phyloP scores from a whole-genome alignment of 2,888 invertebrate genomes.

The Eupithecia centaureata region DNA sequence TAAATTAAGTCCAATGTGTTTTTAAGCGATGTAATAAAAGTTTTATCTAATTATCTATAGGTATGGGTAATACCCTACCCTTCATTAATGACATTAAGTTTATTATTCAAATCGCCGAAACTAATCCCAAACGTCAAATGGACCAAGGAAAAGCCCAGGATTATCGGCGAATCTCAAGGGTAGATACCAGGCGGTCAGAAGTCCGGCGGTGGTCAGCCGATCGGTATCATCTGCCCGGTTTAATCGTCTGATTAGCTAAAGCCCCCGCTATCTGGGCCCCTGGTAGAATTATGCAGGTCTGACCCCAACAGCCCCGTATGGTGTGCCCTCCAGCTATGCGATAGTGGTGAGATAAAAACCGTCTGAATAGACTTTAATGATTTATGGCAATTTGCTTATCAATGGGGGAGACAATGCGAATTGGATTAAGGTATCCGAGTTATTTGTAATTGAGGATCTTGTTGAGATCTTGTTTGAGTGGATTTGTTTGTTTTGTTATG shows the following conservation, averaged over 20 bases:
- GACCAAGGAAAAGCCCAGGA: constrained; percentile 57
- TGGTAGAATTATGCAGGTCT: constrained; percentile 78
- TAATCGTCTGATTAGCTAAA: constrained; percentile 82
- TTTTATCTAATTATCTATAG: too few species aligned
- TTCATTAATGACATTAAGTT: constrained; percentile 25
- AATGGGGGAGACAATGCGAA: constrained; percentile 30
- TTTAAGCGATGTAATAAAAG: too few species aligned
- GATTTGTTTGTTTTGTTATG: constrained; percentile 8
- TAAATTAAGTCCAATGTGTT: too few species aligned
- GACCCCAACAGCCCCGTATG: constrained; percentile 56
- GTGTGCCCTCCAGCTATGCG: constrained; percentile 38
- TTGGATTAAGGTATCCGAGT: constrained; percentile 33
- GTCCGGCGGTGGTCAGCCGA: constrained; percentile 77
- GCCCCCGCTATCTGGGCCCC: constrained; percentile 71
- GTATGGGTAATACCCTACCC: background rate
- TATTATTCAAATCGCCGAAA: constrained; percentile 34
- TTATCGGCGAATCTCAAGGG: constrained; percentile 63
- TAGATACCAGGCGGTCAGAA: constrained; percentile 66
- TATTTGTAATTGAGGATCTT: constrained; percentile 30
- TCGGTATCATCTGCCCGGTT: constrained; percentile 79
- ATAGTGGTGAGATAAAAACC: constrained; percentile 58
- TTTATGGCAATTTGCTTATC: constrained; percentile 51
- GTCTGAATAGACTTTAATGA: constrained; percentile 50
- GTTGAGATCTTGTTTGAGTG: constrained; percentile 25
- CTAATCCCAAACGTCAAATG: constrained; percentile 52